A percentile compares a stretch with the other conserved stretches of the same genome.
Conservation (phyloP, 2,797 vertebrate species). For the Enteromius argenteus region DNA sequence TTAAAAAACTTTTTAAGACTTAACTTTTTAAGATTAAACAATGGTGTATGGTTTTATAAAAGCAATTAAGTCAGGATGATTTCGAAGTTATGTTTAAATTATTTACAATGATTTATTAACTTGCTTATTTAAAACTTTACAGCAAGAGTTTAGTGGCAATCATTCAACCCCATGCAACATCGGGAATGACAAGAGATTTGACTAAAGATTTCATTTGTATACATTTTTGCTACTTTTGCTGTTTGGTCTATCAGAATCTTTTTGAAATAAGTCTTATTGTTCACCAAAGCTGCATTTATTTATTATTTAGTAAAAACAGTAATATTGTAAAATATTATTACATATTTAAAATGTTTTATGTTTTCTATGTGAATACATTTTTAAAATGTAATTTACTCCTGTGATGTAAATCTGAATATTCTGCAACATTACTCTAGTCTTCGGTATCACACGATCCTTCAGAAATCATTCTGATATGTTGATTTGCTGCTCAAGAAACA, state of each 20-base stretch:
- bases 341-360: neutral
- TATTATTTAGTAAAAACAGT: neutral
- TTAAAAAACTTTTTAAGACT: neutral
- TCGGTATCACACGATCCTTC: neutral
- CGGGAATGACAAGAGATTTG: neutral
- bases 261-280: neutral
- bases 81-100: neutral
- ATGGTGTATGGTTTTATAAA: neutral
- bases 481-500: neutral
- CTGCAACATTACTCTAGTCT: neutral
- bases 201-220: neutral
- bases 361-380: neutral
- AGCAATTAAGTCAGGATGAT: neutral
- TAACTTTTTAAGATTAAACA: neutral
- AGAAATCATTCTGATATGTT: neutral
- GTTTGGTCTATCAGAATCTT: neutral
- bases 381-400: neutral
- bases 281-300: neutral
- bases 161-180: neutral
- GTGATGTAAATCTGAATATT: neutral
- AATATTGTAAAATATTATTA: neutral
- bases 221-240: neutral
- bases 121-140: neutral
- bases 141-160: neutral
- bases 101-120: neutral